A percentile compares a stretch with the other conserved stretches of the same genome.
Conservation (phyloP, 2,888 invertebrate species). For the Ellobium chinense region DNA sequence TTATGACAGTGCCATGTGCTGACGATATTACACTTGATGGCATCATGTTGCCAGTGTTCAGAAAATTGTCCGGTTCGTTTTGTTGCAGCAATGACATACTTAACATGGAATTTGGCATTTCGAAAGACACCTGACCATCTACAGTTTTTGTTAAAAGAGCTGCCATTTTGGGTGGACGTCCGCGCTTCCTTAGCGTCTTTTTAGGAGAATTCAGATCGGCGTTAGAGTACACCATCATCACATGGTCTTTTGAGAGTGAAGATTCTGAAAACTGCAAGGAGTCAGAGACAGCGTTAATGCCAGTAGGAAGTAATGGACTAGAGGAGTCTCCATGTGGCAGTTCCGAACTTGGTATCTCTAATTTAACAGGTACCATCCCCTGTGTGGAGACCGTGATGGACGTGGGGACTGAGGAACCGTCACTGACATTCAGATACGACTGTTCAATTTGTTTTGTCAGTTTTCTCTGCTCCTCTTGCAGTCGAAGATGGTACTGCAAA, state of each 20-base stretch:
- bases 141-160: neutral
- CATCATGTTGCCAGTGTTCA: neutral
- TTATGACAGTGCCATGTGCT: too few relatives aligned
- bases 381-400: neutral
- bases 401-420: neutral
- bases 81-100: neutral
- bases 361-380: neutral
- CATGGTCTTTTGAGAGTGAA: neutral
- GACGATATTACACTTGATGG: too few relatives aligned
- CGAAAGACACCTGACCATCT: neutral
- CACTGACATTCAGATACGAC: conserved; percentile 7
- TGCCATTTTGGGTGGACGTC: conserved; percentile 30
- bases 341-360: neutral
- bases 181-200: conserved; percentile 26
- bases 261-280: neutral
- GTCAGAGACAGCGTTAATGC: neutral
- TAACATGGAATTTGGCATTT: neutral
- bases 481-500: conserved; percentile 32
- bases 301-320: neutral
- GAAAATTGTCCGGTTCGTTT: conserved; percentile 11
- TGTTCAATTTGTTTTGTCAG: conserved; percentile 35
- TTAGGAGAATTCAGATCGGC: neutral
- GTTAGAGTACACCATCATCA: neutral
- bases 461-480: conserved; percentile 35
- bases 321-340: neutral